Evolutionary conservation across 2,113 vertebrate species (phyloP).

Genomic region (Macaca nemestrina): DNA sequence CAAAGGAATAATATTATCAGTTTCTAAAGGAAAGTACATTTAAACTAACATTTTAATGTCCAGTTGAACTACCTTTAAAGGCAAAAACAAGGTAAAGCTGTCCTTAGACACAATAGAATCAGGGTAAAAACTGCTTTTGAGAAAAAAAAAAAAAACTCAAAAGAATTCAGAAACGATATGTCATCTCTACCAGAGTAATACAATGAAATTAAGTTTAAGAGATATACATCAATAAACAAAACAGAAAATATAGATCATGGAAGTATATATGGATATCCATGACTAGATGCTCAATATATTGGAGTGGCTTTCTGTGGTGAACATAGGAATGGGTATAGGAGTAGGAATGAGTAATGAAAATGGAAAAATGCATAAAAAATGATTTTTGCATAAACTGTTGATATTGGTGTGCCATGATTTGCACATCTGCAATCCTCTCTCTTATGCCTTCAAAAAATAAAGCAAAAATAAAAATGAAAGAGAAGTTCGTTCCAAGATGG

Average conservation of each 20-base stretch:
- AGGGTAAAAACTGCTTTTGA: not conserved
- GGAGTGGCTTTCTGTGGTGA: not conserved
- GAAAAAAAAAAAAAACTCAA: not conserved
- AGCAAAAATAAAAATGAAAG: not conserved
- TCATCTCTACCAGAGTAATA: not conserved
- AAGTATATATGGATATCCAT: not conserved
- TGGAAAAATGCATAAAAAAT: not conserved
- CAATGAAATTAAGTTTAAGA: not conserved
- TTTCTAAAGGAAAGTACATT: not conserved
- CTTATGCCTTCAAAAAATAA: fast-evolving
- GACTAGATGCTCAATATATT: not conserved
- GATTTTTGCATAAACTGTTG: not conserved
- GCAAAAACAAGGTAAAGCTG: not conserved
- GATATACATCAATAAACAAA: not conserved
- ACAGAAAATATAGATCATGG: not conserved
- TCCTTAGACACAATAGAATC: not conserved
- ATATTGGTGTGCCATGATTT: not conserved
- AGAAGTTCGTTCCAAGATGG: too few species aligned
- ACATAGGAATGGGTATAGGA: not conserved
- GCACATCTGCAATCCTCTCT: not conserved
- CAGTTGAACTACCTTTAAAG: not conserved
- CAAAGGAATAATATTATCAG: not conserved
- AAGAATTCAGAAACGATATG: not conserved
- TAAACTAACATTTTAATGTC: not conserved
- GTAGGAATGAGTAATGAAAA: not conserved